Conservation (phyloP, 2,113 vertebrate genomes). For the Percina caprodes region DNA sequence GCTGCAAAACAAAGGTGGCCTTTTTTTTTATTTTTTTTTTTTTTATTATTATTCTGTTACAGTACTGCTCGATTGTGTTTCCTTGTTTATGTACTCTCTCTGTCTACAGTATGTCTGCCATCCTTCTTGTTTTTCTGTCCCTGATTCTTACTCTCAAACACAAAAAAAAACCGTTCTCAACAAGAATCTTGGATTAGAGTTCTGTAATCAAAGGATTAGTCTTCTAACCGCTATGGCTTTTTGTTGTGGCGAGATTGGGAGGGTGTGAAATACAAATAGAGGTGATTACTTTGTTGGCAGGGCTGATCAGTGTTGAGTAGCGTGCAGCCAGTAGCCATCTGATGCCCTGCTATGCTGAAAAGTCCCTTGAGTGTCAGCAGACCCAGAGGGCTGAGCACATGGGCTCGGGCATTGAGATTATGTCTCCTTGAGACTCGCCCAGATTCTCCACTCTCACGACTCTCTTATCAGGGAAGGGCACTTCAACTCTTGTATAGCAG, state of each 20-base stretch:
- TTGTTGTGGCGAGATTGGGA: constrained; percentile 23
- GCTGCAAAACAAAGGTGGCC: constrained; percentile 34
- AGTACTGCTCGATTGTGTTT: background rate
- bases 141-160: background rate
- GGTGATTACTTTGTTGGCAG: constrained; percentile 52
- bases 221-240: constrained; percentile 26
- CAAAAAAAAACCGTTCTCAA: constrained; percentile 45
- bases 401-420: constrained; percentile 39
- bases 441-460: constrained; percentile 68
- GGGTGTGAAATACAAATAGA: constrained; percentile 65
- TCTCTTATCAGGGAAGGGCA: constrained; percentile 63
- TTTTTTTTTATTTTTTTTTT: background rate
- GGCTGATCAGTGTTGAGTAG: constrained; percentile 46
- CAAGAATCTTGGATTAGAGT: constrained; percentile 59
- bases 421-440: constrained; percentile 60
- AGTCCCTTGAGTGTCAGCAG: constrained; percentile 53
- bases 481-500: constrained; percentile 27
- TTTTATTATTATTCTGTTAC: constrained; percentile 34
- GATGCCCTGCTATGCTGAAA: constrained; percentile 60
- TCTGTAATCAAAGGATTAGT: constrained; percentile 67
- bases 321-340: constrained; percentile 39
- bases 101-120: constrained; percentile 7
- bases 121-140: background rate
- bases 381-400: constrained; percentile 33
- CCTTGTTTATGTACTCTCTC: background rate